Evolutionary conservation across 2,113 vertebrate genomes (phyloP), one percentile per base, ranked within the genome.

Genomic region (Myxocyprinus asiaticus): DNA sequence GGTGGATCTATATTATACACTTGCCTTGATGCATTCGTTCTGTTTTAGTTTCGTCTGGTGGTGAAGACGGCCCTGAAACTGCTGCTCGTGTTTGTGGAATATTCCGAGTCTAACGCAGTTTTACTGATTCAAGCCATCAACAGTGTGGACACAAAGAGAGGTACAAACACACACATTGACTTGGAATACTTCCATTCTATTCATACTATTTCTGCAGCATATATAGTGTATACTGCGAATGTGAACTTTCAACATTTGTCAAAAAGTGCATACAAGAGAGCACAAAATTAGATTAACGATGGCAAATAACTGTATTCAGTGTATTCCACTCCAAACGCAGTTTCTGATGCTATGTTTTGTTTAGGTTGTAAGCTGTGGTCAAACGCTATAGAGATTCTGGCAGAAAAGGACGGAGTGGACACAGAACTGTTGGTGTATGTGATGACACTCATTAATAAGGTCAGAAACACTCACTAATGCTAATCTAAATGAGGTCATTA

Each of bases 371-470:
- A 94, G 76, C 89, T 85, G 0, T 98, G 97, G 97, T 94, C 94
- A 85, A 97, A 94, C 59, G 87, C 94, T 55, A 95, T 98, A 94
- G 96, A 97, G 90, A 97, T 98, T 68, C 85, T 98, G 83, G 94
- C 96, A 5, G 97, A 98, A 87, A 98, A 97, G 82, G 97, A 98
- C 33, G 96, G 96, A 0, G 94, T 98, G 75, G 97, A 98, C 86
- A 98, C 96, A 0, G 97, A 98, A 63, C 92, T 98, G 45, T 93
- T 98, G 83, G 95, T 98, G 84, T 98, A 96, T 7, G 86, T 95
- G 12, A 97, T 97, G 96, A 96, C 96, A 3, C 94, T 98, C 86
- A 92, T 98, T 78, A 98, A 98, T 85, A 98, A 98, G 97, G 97
- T 98, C 51, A 76, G 6, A 58, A 9, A 67, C 47, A 33, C 51